Conservation (phyloP, 2,113 vertebrate species). For the Laterallus jamaicensis region DNA sequence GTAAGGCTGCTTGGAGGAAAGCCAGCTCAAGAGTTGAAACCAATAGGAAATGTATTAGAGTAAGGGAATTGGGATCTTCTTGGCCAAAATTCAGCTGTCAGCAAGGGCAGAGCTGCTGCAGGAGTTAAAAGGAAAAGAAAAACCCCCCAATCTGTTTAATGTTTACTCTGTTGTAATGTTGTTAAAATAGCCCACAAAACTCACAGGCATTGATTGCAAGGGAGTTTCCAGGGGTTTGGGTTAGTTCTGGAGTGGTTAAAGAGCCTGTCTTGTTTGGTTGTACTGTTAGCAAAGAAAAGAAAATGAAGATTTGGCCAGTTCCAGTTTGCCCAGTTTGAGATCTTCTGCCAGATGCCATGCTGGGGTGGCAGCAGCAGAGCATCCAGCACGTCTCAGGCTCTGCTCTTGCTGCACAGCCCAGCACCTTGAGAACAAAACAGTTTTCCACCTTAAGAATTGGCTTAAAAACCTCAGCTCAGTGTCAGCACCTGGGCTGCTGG, state of each 20-base stretch:
- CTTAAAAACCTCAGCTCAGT: not conserved
- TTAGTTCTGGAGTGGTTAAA: rapidly evolving
- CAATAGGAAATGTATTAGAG: not conserved
- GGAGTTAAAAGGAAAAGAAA: not conserved
- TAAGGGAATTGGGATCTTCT: not conserved
- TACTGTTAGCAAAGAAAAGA: not conserved
- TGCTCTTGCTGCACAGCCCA: not conserved
- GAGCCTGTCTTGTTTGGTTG: not conserved
- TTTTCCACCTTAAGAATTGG: not conserved
- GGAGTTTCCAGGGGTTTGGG: not conserved
- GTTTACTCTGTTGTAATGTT: not conserved
- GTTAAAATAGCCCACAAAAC: not conserved
- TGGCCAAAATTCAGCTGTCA: not conserved
- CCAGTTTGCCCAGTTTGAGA: not conserved
- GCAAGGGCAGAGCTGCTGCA: not conserved
- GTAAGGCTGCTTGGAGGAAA: not conserved
- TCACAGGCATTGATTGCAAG: not conserved
- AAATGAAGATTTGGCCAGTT: not conserved
- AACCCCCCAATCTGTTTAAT: not conserved
- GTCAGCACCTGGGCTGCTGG: not conserved
- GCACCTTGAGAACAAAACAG: not conserved
- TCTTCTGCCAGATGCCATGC: not conserved
- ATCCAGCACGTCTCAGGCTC: not conserved
- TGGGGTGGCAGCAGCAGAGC: not conserved
- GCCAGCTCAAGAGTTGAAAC: not conserved